Evolutionary conservation across 2,888 invertebrate genomes (phyloP).

Genomic region (Netelia fuscicornis): DNA sequence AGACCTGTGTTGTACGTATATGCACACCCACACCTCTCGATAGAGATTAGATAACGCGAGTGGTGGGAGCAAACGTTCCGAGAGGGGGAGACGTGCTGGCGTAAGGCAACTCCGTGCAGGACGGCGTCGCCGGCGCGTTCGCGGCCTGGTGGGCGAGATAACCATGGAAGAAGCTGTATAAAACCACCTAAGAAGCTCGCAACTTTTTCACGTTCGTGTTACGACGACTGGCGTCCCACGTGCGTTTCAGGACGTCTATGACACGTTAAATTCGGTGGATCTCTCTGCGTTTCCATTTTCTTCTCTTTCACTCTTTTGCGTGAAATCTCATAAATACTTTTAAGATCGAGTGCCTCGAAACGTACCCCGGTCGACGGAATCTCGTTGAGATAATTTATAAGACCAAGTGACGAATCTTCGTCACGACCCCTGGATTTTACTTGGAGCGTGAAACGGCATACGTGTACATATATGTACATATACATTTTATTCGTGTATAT

Average conservation of each 20-base stretch:
- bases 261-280: background rate
- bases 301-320: too few relatives aligned
- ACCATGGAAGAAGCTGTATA: slow-evolving; percentile 46
- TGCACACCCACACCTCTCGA: background rate
- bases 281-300: too few relatives aligned
- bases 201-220: slow-evolving; percentile 46
- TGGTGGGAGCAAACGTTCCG: background rate
- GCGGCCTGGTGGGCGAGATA: background rate
- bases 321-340: too few relatives aligned
- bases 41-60: background rate
- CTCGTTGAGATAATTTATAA: too few relatives aligned
- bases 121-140: background rate
- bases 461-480: too few relatives aligned
- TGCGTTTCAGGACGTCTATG: slow-evolving; percentile 45
- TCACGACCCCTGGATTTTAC: too few relatives aligned
- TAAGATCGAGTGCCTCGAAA: too few relatives aligned
- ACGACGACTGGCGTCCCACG: slow-evolving; percentile 58
- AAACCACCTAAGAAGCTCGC: slow-evolving; percentile 39
- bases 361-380: too few relatives aligned
- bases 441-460: too few relatives aligned
- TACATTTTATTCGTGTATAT: too few relatives aligned
- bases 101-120: background rate
- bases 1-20: background rate
- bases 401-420: too few relatives aligned
- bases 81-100: background rate